These are phyloP conservation scores for Lepidocyrtoides sp. DNA, from an alignment of 2,888 invertebrate genomes.

Conservation along the genomic window DNA sequence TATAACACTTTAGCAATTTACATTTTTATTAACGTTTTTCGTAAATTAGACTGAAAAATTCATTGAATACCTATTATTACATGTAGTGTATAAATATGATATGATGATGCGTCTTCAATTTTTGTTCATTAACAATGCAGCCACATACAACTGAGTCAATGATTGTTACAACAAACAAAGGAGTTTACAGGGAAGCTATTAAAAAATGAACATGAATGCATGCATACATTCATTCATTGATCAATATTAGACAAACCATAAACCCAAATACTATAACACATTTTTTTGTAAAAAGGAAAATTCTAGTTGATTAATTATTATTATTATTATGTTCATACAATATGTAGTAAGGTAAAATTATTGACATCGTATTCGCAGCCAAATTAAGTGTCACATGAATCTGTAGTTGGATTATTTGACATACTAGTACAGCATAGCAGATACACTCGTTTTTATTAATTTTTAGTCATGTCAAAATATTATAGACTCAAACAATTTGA, in stretches of 20 bases:
- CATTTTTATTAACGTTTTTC: constrained; percentile 4
- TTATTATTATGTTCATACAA: too few species aligned
- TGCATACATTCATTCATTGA: not conserved
- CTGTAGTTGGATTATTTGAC: too few species aligned
- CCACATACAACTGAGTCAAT: constrained; percentile 75
- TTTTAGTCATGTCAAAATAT: not conserved
- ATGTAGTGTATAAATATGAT: not conserved
- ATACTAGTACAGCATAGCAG: not conserved
- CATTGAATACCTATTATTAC: too few species aligned
- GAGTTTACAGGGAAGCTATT: constrained; percentile 53
- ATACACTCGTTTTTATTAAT: too few species aligned
- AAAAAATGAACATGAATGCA: constrained; percentile 13
- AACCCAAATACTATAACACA: not conserved
- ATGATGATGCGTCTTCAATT: constrained; percentile 36
- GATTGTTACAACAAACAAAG: constrained; percentile 72
- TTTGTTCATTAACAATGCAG: constrained; percentile 67
- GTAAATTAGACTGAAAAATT: constrained; percentile 41
- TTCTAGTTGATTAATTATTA: too few species aligned
- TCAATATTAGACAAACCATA: not conserved
- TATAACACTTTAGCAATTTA: not conserved
- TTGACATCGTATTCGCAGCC: too few species aligned
- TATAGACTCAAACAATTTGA: too few species aligned
- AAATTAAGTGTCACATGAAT: too few species aligned
- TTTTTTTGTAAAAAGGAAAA: not conserved
- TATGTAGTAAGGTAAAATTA: too few species aligned